Base-by-base conservation (phyloP, 2,888 invertebrate genomes). In the Nowickia ferox region DNA sequence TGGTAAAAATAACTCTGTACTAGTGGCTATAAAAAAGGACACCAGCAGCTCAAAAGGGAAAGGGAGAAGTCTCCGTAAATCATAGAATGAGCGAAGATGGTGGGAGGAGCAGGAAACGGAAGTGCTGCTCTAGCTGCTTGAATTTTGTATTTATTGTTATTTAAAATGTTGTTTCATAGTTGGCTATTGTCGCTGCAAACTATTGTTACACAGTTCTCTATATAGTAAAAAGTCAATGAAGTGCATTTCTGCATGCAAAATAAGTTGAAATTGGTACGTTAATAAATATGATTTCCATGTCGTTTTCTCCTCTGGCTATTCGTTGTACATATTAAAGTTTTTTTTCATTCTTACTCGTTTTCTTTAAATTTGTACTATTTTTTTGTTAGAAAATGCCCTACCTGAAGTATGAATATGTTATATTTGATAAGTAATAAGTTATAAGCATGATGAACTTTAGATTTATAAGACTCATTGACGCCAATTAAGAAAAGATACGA, bases 201-300 rank as follows among this genome's bases (percentile, higher is more conserved):
- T 59, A 42, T 48, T 68, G 68, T 38, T 44, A 15, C 22, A 75
- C 55, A 17, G 9, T n/a, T 3, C 40, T 65, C 17, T 68, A 22
- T 68, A 51, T 51, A 44, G 76, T 55, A 80, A 76, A 80, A 86
- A 77, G 71, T 83, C 79, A 83, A 83, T 86, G 86, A 86, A 86
- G 83, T 86, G 86, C 86, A 86, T 63, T 83, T 86, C 66, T 79
- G 86, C 83, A 86, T 86, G 86, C 83, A 72, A 83, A 83, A 68
- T 80, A 83, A 83, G 79, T 83, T 59, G 72, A 79, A 86, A 86
- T 86, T 86, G 86, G 72, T 83, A 76, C 83, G 79, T 83, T 83
- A 86, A 86, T 83, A 83, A 83, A 83, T 86, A 76, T 76, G 79
- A 83, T 77, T 83, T 80, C 53, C 46, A 46, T 80, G 71, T 59